A percentile compares a stretch with the other conserved stretches of the same genome.
phyloP scores from a whole-genome alignment of 2,113 vertebrate genomes.

The Ploceus nigricollis region DNA sequence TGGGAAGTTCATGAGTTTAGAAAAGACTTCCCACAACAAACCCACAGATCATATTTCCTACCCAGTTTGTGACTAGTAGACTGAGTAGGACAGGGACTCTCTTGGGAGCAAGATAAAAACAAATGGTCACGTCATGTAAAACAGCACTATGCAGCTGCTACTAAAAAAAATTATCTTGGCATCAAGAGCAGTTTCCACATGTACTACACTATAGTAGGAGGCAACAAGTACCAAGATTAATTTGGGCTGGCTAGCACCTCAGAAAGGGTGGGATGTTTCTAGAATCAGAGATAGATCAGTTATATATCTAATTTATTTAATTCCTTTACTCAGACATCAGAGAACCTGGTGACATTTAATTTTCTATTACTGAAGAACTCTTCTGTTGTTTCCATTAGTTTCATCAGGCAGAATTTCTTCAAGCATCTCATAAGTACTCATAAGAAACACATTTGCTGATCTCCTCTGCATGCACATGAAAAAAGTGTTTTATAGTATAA shows the following conservation, averaged over 20 bases:
- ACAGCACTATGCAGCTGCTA: neutral
- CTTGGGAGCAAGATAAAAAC: conserved; percentile 43
- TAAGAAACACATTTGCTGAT: neutral
- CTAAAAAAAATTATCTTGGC: conserved; percentile 34
- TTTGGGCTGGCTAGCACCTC: neutral
- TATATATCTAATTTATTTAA: neutral
- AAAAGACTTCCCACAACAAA: conserved; percentile 32
- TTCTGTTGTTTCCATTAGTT: neutral
- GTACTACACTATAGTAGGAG: neutral
- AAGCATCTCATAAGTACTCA: neutral
- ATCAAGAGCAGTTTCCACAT: conserved; percentile 17
- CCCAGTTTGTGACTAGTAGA: neutral
- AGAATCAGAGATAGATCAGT: neutral
- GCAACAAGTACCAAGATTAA: neutral
- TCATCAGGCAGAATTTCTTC: neutral
- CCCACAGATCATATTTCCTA: conserved; percentile 14
- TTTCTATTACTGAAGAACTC: neutral
- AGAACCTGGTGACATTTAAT: neutral
- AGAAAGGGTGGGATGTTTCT: neutral
- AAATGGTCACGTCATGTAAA: conserved; percentile 25
- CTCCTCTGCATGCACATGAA: neutral
- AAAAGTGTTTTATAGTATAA: neutral
- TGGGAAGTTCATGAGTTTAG: conserved; percentile 10
- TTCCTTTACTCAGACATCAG: neutral
- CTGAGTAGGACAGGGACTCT: neutral